Base-by-base conservation (phyloP, 1,140 invertebrate species). In the Trachymyrmex septentrionalis region DNA sequence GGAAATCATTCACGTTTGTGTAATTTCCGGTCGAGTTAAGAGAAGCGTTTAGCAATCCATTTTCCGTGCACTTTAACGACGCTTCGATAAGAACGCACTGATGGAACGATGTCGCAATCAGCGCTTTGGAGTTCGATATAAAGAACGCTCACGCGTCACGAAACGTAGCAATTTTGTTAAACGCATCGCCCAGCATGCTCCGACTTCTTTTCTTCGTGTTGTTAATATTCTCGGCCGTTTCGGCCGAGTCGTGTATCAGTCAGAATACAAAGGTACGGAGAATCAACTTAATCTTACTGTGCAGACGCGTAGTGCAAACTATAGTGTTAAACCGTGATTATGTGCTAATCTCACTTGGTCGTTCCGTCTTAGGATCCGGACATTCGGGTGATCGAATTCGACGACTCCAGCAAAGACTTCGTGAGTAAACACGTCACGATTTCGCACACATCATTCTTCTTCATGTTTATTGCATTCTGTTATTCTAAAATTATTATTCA, bases 311-410 rank as follows among this genome's bases (percentile, higher is more conserved):
- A 24, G 80, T 82, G 55, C 64, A 50, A 27, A 48, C 72, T 48
- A 53, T 91, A 44, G 55, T 89, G 59, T 64, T 86, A 80, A 81
- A 85, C 64, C 85, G 81, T 64, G 64, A 92, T 85, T 78, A 76
- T 48, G 86, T 91, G 90, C 27, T 91, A 91, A 92, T 92, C 72
- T 76, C 78, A 44, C 73, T 91, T 91, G 84, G 67, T 86, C 75
- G 78, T 90, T 87, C 85, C 66, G 12, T 80, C 86, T 67, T 86
- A 92, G 90, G 89, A 87, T 16, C 81, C 87, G 30, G 84, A 92
- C 21, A 82, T 89, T 61, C 89, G 67, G 19, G 76, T 92, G 44
- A 86, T 92, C 78, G 86, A 89, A 48, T 61, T 92, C 67, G 90
- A 82, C 30, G 76, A 84, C 12, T 73, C 53, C 14, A 90, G 61